phyloP scores from a whole-genome alignment of 2,888 invertebrate species.

The Blomia tropicalis region DNA sequence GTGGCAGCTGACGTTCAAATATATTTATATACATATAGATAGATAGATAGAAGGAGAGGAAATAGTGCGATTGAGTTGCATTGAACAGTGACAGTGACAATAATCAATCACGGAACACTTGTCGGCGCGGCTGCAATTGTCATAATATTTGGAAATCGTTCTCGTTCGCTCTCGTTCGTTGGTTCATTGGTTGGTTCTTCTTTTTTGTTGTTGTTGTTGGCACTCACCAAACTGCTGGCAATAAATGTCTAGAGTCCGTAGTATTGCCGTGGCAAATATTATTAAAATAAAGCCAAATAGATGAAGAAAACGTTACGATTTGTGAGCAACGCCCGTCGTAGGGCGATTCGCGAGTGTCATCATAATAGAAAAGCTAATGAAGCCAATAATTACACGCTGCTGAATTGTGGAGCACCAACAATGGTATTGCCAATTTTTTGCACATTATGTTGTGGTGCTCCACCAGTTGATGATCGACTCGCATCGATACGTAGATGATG shows the following conservation, averaged over 20 bases:
- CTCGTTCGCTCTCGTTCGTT: too few species aligned
- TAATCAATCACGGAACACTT: conserved; percentile 14
- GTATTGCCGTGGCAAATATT: too few species aligned
- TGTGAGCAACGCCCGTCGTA: conserved; percentile 4
- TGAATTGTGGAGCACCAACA: neutral
- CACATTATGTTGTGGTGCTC: neutral
- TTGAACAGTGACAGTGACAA: conserved; percentile 14
- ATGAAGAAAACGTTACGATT: neutral
- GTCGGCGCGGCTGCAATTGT: conserved; percentile 8
- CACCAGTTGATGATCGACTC: conserved; percentile 7
- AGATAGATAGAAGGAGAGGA: neutral
- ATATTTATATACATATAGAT: neutral
- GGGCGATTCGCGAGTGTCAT: neutral
- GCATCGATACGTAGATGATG: conserved; percentile 10
- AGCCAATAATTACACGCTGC: conserved; percentile 6
- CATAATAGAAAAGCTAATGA: conserved; percentile 6
- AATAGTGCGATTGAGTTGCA: conserved; percentile 12
- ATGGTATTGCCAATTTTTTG: neutral
- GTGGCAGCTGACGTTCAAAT: neutral
- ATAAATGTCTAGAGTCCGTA: conserved; percentile 10
- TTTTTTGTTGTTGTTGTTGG: too few species aligned
- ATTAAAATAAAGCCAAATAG: conserved; percentile 11
- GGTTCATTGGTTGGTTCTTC: too few species aligned
- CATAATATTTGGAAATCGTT: conserved; percentile 2
- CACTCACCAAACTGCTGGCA: neutral